These are phyloP conservation scores for Limnephilus rhombicus DNA, from an alignment of 2,888 invertebrate genomes.

Conservation along the genomic window DNA sequence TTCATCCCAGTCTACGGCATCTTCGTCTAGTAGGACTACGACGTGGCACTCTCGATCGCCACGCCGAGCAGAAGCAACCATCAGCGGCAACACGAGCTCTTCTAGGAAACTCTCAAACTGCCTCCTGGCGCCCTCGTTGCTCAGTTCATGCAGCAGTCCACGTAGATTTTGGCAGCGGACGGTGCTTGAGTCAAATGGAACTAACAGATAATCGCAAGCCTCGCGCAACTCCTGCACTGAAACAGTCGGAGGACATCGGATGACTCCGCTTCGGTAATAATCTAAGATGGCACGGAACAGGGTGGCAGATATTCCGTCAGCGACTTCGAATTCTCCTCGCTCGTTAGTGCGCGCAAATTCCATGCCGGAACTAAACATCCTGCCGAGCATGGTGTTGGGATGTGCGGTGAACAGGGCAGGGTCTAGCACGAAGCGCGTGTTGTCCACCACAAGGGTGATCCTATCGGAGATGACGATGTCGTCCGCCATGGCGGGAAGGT, in stretches of 20 bases:
- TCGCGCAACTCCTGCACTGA: slow-evolving; percentile 97
- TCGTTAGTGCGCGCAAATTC: slow-evolving; percentile 97
- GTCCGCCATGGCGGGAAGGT: slow-evolving; percentile 24
- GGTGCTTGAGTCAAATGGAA: slow-evolving; percentile 97
- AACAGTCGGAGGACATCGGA: slow-evolving; percentile 96
- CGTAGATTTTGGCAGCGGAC: slow-evolving; percentile 97
- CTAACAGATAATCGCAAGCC: slow-evolving; percentile 98
- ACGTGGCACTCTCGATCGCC: slow-evolving; percentile 99
- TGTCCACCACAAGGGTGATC: slow-evolving; percentile 91
- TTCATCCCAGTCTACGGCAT: slow-evolving; percentile 98
- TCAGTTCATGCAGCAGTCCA: slow-evolving; percentile 97
- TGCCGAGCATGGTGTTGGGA: slow-evolving; percentile 99
- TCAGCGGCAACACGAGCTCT: slow-evolving; percentile 94
- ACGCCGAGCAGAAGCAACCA: slow-evolving; percentile 95
- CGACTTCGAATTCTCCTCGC: slow-evolving; percentile 97
- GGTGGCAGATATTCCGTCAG: slow-evolving; percentile 96
- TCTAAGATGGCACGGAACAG: slow-evolving; percentile 97
- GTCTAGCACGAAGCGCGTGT: slow-evolving; percentile 95
- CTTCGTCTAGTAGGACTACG: slow-evolving; percentile 96
- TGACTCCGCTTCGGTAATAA: slow-evolving; percentile 93
- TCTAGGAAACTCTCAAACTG: slow-evolving; percentile 98
- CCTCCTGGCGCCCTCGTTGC: slow-evolving; percentile 98
- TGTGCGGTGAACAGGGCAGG: slow-evolving; percentile 95
- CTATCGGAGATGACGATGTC: slow-evolving; percentile 68
- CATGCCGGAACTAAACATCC: slow-evolving; percentile 96